Evolutionary conservation across 2,888 invertebrate species (phyloP).

Genomic region (Dimorphilus gyrociliatus): DNA sequence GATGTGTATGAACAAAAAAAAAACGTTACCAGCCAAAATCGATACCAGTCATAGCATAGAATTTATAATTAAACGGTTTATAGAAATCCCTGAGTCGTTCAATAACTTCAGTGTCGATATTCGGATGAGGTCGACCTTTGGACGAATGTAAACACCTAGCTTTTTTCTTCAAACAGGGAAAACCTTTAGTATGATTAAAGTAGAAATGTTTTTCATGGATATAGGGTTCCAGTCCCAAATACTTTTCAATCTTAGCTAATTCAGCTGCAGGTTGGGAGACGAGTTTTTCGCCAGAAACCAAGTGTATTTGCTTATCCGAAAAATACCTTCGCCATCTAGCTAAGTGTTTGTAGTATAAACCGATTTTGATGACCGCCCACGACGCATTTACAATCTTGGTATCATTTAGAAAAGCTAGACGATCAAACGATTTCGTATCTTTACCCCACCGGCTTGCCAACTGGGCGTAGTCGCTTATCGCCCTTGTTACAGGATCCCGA

Average conservation of each 20-base stretch:
- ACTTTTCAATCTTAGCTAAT: conserved; percentile 66
- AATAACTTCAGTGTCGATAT: conserved; percentile 24
- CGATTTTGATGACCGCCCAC: conserved; percentile 57
- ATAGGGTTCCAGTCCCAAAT: conserved; percentile 63
- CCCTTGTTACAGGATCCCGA: conserved; percentile 72
- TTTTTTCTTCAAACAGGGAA: conserved; percentile 55
- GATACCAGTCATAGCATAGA: conserved; percentile 37
- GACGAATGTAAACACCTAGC: conserved; percentile 39
- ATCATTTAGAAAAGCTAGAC: conserved; percentile 43
- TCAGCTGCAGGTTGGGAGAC: conserved; percentile 74
- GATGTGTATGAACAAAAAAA: too few relatives aligned
- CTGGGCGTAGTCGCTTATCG: conserved; percentile 82
- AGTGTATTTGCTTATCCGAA: conserved; percentile 58
- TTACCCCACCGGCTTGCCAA: too few relatives aligned
- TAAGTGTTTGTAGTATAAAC: conserved; percentile 65
- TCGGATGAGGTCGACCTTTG: conserved; percentile 39
- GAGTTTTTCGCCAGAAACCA: conserved; percentile 72
- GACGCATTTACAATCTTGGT: conserved; percentile 54
- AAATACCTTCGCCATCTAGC: conserved; percentile 69
- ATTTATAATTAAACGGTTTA: conserved; percentile 38
- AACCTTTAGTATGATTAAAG: conserved; percentile 76
- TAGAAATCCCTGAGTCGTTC: conserved; percentile 36
- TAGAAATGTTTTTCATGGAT: conserved; percentile 77
- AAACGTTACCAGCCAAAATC: conserved; percentile 41
- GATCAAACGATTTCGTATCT: conserved; percentile 21